phyloP scores from a whole-genome alignment of 2,888 invertebrate genomes.

The Melieria omissa region DNA sequence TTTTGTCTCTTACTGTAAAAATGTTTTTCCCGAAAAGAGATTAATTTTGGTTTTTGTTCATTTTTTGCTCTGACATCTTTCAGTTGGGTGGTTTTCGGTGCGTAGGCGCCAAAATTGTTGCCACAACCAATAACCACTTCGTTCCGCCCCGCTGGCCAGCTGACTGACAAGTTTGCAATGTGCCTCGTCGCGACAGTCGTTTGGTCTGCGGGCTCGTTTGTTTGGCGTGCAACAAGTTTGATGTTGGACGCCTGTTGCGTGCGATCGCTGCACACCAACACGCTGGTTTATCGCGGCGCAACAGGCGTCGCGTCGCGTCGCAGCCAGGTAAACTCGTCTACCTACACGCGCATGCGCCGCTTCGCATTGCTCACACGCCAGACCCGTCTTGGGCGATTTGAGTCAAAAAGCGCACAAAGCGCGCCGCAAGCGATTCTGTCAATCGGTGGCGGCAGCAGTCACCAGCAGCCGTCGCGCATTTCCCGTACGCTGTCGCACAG shows the following conservation, averaged over 20 bases:
- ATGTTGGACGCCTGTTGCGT: background rate
- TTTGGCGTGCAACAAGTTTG: slow-evolving; percentile 22
- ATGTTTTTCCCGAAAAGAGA: slow-evolving; percentile 25
- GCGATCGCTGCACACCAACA: no score
- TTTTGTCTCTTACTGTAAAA: background rate
- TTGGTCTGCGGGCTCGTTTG: slow-evolving; percentile 6
- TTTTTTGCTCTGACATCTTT: slow-evolving; percentile 12
- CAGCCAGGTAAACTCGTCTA: slow-evolving; percentile 33
- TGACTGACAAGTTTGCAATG: slow-evolving; percentile 25
- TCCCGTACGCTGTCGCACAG: slow-evolving; percentile 1
- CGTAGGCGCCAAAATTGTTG: slow-evolving; percentile 52
- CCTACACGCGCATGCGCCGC: slow-evolving; percentile 29
- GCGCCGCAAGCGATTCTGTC: slow-evolving; percentile 26
- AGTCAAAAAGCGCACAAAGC: slow-evolving; percentile 31
- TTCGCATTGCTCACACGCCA: slow-evolving; percentile 23
- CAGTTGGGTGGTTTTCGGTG: slow-evolving; percentile 37
- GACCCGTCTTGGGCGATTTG: slow-evolving; percentile 14
- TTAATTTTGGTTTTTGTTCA: slow-evolving; percentile 15
- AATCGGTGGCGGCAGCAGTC: slow-evolving; percentile 18
- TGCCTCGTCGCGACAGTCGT: background rate
- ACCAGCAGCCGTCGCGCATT: no score
- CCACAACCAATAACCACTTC: slow-evolving; percentile 18
- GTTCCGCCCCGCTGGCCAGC: slow-evolving; percentile 5
- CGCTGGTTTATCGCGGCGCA: no score
- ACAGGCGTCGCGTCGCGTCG: no score